These are phyloP conservation scores for Drosophila koepferae DNA, from an alignment of 2,888 invertebrate genomes.

Conservation along the genomic window DNA sequence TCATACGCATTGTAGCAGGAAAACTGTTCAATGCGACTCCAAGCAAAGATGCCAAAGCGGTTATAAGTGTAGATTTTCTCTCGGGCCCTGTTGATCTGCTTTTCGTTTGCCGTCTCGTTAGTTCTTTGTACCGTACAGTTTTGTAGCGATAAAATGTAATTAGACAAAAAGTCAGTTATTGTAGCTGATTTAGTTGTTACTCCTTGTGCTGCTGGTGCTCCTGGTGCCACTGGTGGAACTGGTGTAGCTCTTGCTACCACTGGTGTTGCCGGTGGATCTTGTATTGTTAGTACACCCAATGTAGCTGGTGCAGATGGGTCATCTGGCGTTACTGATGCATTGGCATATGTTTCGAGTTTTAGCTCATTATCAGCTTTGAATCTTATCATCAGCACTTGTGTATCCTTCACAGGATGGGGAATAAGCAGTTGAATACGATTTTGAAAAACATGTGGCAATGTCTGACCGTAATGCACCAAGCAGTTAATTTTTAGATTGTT, in stretches of 20 bases:
- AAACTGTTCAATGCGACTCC: conserved; percentile 4
- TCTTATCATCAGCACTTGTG: conserved; percentile 20
- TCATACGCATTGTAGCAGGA: conserved; percentile 20
- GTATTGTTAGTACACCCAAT: too few species aligned
- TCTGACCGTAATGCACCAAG: conserved; percentile 28
- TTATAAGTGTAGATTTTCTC: not conserved
- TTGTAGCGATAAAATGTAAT: too few species aligned
- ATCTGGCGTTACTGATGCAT: too few species aligned
- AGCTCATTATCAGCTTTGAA: not conserved
- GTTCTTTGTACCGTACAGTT: too few species aligned
- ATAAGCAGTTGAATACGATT: conserved; percentile 22
- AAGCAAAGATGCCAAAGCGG: conserved; percentile 22
- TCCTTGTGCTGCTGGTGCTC: too few species aligned
- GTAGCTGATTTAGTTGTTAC: too few species aligned
- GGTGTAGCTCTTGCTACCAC: too few species aligned
- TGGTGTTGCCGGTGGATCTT: too few species aligned
- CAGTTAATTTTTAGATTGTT: conserved; percentile 11
- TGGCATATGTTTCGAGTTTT: not conserved
- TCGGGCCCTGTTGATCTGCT: not conserved
- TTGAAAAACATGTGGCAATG: conserved; percentile 31
- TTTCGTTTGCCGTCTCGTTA: too few species aligned
- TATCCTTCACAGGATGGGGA: not conserved
- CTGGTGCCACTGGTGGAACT: too few species aligned
- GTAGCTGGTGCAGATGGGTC: too few species aligned
- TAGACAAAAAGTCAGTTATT: too few species aligned